Percentiles rank a stretch among this genome's conserved stretches.
Conservation (phyloP, 2,888 invertebrate species). For the Nomada ruficornis region DNA sequence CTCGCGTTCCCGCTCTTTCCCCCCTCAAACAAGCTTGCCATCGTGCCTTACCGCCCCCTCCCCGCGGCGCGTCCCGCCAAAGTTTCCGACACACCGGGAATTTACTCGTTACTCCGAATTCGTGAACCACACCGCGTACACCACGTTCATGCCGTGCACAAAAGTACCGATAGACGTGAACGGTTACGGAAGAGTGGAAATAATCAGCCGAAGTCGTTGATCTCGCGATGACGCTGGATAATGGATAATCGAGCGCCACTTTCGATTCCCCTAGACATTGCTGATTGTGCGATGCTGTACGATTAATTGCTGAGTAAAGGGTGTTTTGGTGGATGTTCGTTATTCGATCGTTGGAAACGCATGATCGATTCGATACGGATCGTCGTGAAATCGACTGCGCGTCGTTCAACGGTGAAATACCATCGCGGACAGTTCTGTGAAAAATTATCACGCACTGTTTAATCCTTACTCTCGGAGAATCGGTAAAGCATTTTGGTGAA, state of each 20-base stretch:
- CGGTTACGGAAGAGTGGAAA: neutral
- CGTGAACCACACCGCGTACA: slow-evolving; percentile 64
- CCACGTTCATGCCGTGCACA: slow-evolving; percentile 35
- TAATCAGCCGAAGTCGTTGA: neutral
- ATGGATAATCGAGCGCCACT: slow-evolving; percentile 16
- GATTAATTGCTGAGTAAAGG: slow-evolving; percentile 1
- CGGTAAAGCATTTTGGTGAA: slow-evolving; percentile 22
- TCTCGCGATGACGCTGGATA: slow-evolving; percentile 5
- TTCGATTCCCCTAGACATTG: slow-evolving; percentile 6
- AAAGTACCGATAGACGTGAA: slow-evolving; percentile 23
- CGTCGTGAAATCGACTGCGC: slow-evolving; percentile 22
- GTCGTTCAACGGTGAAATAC: slow-evolving; percentile 10
- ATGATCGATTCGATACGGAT: neutral
- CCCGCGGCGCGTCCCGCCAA: slow-evolving; percentile 48
- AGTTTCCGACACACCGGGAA: slow-evolving; percentile 69
- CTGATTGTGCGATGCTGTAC: neutral
- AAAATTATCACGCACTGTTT: slow-evolving; percentile 16
- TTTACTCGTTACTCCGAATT: slow-evolving; percentile 70
- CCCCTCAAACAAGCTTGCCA: slow-evolving; percentile 55
- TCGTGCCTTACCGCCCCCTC: slow-evolving; percentile 31
- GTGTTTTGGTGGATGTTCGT: neutral
- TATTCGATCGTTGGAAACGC: neutral
- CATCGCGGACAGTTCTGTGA: neutral
- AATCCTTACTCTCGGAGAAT: slow-evolving; percentile 18
- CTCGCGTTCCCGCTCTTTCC: slow-evolving; percentile 61